Evolutionary conservation across 2,113 vertebrate species (phyloP).

Genomic region (Oceanites oceanicus): DNA sequence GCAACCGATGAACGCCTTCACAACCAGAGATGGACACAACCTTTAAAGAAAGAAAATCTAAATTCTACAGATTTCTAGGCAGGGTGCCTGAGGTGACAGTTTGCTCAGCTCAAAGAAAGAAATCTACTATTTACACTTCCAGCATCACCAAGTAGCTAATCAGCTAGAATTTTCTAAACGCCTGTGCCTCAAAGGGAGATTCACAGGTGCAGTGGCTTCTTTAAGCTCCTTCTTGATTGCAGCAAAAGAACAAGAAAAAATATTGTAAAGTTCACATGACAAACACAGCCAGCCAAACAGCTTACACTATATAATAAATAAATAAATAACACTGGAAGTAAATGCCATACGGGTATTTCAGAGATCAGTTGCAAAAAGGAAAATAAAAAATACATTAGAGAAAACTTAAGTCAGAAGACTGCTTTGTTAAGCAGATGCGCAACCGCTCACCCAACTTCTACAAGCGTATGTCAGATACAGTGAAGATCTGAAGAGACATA

Average conservation of each 20-base stretch:
- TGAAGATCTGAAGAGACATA: neutral
- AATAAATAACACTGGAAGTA: neutral
- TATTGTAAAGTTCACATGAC: neutral
- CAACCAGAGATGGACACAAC: neutral
- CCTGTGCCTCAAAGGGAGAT: neutral
- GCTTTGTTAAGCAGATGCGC: neutral
- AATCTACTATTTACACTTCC: neutral
- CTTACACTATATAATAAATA: neutral
- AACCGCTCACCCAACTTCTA: neutral
- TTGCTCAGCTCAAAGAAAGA: neutral
- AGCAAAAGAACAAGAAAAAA: neutral
- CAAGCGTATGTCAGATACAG: neutral
- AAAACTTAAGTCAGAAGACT: neutral
- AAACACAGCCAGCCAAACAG: neutral
- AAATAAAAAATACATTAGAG: neutral
- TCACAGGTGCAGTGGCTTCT: neutral
- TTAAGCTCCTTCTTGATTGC: neutral
- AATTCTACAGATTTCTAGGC: neutral
- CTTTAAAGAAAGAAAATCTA: neutral
- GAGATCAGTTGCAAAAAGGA: neutral
- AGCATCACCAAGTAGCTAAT: neutral
- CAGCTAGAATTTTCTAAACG: neutral
- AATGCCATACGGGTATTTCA: neutral
- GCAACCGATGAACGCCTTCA: neutral
- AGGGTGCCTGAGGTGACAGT: neutral